Conservation (phyloP, 1,140 invertebrate species). For the Periplaneta americana region DNA sequence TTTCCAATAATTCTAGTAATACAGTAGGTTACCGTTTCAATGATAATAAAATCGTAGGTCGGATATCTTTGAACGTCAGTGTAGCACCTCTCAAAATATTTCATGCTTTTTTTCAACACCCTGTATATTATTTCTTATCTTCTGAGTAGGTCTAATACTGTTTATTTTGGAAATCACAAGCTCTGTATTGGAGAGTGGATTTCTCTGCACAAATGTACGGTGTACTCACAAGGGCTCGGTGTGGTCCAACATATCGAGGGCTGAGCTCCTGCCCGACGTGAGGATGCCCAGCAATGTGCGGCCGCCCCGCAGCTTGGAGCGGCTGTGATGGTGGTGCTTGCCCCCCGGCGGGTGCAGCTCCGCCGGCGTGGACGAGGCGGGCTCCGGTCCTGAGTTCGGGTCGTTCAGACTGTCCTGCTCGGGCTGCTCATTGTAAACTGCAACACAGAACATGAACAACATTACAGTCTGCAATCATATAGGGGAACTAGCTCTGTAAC, state of each 20-base stretch:
- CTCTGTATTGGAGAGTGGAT: background rate
- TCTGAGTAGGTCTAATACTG: no score
- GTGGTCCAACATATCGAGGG: conserved; percentile 23
- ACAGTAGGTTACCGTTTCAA: no score
- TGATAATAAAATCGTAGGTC: no score
- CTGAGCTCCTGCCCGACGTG: conserved; percentile 29
- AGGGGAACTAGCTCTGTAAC: background rate
- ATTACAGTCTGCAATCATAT: background rate
- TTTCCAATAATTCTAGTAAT: no score
- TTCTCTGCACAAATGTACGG: background rate
- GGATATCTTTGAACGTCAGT: no score
- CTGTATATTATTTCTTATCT: no score
- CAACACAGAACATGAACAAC: conserved; percentile 16
- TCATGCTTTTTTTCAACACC: no score
- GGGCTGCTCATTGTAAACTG: conserved; percentile 42
- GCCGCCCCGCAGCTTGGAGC: background rate
- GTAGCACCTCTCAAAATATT: no score
- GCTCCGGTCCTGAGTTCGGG: conserved; percentile 18
- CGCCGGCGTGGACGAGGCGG: conserved; percentile 18
- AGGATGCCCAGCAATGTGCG: conserved; percentile 22
- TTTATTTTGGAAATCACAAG: background rate
- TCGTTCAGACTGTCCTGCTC: conserved; percentile 48
- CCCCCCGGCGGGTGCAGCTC: background rate
- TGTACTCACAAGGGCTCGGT: conserved; percentile 26
- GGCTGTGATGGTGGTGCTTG: background rate